Conservation (phyloP, 2,888 invertebrate species). For the Pristionchus arcanus region DNA sequence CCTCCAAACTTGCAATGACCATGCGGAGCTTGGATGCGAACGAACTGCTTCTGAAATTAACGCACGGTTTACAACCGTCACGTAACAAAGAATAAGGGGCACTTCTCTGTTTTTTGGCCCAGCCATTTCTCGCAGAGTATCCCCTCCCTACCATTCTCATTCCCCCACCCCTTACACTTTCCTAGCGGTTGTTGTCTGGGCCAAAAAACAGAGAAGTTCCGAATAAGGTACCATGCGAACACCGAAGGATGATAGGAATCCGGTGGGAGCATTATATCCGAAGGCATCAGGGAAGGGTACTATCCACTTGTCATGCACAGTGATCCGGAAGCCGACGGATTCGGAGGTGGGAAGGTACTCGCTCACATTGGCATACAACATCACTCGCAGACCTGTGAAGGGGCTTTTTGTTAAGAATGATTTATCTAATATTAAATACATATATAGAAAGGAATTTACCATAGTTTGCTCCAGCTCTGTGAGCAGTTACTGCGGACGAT, state of each 20-base stretch:
- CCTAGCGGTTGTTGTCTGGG: too few species aligned
- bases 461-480: constrained; percentile 78
- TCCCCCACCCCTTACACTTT: too few species aligned
- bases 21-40: constrained; percentile 74
- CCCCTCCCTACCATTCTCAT: too few species aligned
- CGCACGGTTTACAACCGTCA: neutral
- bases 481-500: constrained; percentile 72
- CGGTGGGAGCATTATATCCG: constrained; percentile 78
- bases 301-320: constrained; percentile 78
- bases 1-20: constrained; percentile 76
- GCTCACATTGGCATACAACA: constrained; percentile 76
- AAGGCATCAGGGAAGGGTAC: constrained; percentile 79
- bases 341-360: constrained; percentile 78
- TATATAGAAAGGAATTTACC: constrained; percentile 61
- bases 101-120: too few species aligned
- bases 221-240: constrained; percentile 74
- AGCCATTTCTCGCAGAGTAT: too few species aligned
- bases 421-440: too few species aligned
- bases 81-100: too few species aligned
- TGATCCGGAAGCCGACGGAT: constrained; percentile 77
- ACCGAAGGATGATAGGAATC: constrained; percentile 78
- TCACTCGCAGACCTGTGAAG: constrained; percentile 72
- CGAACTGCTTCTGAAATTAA: constrained; percentile 75
- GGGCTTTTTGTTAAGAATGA: neutral
- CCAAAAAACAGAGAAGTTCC: too few species aligned